Conservation (phyloP, 2,113 vertebrate species). For the Sphyrna mokarran region DNA sequence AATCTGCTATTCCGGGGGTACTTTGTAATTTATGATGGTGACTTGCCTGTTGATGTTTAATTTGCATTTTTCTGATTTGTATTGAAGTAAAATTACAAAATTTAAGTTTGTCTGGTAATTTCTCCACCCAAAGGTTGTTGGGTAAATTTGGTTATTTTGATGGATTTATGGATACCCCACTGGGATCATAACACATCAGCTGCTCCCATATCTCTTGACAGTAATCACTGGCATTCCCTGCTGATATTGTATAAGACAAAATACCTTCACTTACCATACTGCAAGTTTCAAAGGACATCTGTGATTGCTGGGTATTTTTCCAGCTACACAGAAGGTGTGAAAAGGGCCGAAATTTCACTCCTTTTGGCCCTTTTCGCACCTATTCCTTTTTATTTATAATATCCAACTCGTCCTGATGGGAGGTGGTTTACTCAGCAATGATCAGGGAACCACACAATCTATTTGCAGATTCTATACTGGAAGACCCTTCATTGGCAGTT, state of each 20-base stretch:
- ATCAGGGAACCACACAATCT: background rate
- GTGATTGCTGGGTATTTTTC: background rate
- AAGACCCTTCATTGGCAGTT: background rate
- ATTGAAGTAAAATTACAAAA: no score
- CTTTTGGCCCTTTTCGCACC: background rate
- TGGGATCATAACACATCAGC: background rate
- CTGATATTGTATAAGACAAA: background rate
- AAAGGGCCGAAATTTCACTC: background rate
- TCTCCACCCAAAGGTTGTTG: no score
- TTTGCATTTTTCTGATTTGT: no score
- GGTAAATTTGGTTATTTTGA: no score
- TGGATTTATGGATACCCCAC: no score
- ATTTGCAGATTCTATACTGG: background rate
- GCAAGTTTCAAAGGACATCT: background rate
- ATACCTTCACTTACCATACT: background rate
- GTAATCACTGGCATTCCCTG: background rate
- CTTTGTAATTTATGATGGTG: no score
- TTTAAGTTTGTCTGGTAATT: no score
- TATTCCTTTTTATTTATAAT: background rate
- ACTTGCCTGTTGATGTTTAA: no score
- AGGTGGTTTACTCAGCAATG: background rate
- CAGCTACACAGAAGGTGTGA: background rate
- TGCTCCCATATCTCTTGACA: background rate
- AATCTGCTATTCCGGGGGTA: no score
- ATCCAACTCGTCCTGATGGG: background rate